Evolutionary conservation across 2,888 invertebrate genomes (phyloP).

Genomic region (Caradrina clavipalpis): DNA sequence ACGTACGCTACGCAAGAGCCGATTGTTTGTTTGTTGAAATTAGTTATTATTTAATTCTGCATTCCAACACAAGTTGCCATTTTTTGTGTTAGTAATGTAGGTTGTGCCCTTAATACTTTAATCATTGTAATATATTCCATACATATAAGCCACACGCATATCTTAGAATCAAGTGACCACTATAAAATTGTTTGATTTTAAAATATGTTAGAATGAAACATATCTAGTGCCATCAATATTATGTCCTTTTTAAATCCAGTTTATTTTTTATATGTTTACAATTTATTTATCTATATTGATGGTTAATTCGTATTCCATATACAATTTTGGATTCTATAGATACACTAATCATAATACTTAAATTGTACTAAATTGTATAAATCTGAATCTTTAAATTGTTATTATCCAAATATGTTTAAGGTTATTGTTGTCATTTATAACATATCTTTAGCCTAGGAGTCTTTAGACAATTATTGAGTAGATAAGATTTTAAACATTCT

Average conservation of each 20-base stretch:
- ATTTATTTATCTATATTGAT: constrained; percentile 23
- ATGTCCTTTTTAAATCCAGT: constrained; percentile 16
- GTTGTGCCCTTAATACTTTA: constrained; percentile 55
- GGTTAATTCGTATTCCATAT: constrained; percentile 26
- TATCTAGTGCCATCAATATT: constrained; percentile 51
- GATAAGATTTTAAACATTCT: constrained; percentile 48
- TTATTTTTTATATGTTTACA: constrained; percentile 35
- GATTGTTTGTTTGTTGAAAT: constrained; percentile 18
- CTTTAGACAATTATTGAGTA: constrained; percentile 43
- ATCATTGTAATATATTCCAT: constrained; percentile 37
- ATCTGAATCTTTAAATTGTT: constrained; percentile 34
- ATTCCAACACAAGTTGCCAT: constrained; percentile 58
- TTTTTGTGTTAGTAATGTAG: constrained; percentile 52
- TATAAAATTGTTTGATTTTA: constrained; percentile 46
- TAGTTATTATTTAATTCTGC: constrained; percentile 42
- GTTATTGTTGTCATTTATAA: constrained; percentile 47
- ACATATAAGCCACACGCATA: constrained; percentile 19
- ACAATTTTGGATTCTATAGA: constrained; percentile 30
- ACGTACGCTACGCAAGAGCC: constrained; percentile 4
- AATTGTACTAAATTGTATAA: constrained; percentile 29
- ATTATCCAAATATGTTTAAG: constrained; percentile 35
- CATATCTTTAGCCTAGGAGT: constrained; percentile 56
- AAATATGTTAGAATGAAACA: constrained; percentile 39
- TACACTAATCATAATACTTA: constrained; percentile 18
- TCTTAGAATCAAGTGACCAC: constrained; percentile 55